phyloP scores from a whole-genome alignment of 2,113 vertebrate genomes.

The Oostethus manadensis region DNA sequence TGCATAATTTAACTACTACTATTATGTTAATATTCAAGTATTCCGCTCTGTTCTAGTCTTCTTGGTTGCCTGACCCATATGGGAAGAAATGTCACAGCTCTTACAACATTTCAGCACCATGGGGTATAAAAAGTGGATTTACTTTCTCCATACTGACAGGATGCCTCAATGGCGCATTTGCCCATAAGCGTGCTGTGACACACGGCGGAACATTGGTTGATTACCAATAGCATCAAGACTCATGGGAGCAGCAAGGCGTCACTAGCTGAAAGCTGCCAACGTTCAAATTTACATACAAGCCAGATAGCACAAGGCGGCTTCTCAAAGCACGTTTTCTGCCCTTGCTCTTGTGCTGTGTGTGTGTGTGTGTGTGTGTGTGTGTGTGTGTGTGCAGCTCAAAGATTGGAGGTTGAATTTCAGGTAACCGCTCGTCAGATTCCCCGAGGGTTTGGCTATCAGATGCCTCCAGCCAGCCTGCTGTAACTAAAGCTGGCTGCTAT shows the following conservation, averaged over 20 bases:
- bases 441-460: constrained; percentile 58
- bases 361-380: constrained; percentile 14
- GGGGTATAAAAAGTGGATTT: constrained; percentile 9
- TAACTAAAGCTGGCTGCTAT: constrained; percentile 54
- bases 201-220: constrained; percentile 12
- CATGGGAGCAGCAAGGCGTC: constrained; percentile 1
- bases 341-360: constrained; percentile 10
- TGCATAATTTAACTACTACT: too few species aligned
- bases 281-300: constrained; percentile 8
- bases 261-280: constrained; percentile 9
- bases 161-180: constrained; percentile 11
- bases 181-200: neutral
- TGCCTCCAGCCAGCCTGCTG: constrained; percentile 55
- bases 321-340: constrained; percentile 4
- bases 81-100: neutral
- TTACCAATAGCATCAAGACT: constrained; percentile 11
- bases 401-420: constrained; percentile 52
- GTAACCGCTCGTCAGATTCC: constrained; percentile 48
- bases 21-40: too few species aligned
- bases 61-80: neutral
- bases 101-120: constrained; percentile 10
- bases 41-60: too few species aligned
- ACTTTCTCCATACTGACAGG: constrained; percentile 24
- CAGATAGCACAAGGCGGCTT: neutral
- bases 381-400: constrained; percentile 16